Evolutionary conservation across 2,888 invertebrate species (phyloP).

Genomic region (Ectemnius cavifrons): DNA sequence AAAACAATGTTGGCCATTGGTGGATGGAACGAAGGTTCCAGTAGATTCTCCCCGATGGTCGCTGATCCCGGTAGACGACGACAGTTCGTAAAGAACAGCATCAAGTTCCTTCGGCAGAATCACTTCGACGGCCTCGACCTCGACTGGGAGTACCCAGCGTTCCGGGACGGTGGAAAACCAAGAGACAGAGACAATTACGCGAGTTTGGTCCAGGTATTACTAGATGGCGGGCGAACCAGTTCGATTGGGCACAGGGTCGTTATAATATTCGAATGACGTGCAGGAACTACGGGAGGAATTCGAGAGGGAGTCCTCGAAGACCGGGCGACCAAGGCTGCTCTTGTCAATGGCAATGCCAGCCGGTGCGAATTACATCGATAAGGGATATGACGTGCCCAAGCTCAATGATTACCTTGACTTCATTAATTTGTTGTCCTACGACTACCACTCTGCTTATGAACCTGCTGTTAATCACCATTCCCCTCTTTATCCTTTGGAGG

Average conservation of each 20-base stretch:
- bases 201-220: conserved; percentile 85
- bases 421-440: conserved; percentile 94
- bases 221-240: too few species aligned
- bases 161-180: conserved; percentile 84
- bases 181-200: conserved; percentile 94
- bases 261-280: neutral
- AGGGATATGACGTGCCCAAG: conserved; percentile 94
- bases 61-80: conserved; percentile 87
- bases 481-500: conserved; percentile 89
- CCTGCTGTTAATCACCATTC: conserved; percentile 95
- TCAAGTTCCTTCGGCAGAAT: conserved; percentile 93
- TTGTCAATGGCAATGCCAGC: conserved; percentile 97
- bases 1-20: conserved; percentile 95
- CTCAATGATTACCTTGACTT: conserved; percentile 94
- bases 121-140: conserved; percentile 96
- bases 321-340: conserved; percentile 88
- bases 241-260: neutral
- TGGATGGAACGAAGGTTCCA: conserved; percentile 96
- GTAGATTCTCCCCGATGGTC: conserved; percentile 92
- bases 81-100: conserved; percentile 89
- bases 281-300: conserved; percentile 93
- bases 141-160: conserved; percentile 94
- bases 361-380: conserved; percentile 94
- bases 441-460: conserved; percentile 95
- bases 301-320: conserved; percentile 90